A percentile compares a stretch with the other conserved stretches of the same genome.
Conservation (phyloP, 2,888 invertebrate species). For the Auanema freiburgensis region DNA sequence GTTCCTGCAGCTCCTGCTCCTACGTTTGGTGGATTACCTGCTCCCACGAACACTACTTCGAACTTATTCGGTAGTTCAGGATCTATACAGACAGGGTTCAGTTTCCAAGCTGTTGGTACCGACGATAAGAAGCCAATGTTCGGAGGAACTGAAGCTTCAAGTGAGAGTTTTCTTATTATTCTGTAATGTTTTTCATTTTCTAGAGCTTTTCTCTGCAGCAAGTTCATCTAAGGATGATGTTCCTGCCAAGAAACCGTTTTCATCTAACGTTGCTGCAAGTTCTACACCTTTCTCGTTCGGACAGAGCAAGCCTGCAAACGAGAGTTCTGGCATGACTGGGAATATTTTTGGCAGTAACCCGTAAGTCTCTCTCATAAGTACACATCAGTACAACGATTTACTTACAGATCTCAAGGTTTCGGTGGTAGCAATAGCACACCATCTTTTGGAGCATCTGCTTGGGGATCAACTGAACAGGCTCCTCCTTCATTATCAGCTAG, state of each 20-base stretch:
- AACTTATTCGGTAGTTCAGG: not conserved
- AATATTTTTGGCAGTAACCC: too few species aligned
- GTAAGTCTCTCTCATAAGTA: too few species aligned
- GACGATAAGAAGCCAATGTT: conserved; percentile 11
- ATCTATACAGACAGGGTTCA: not conserved
- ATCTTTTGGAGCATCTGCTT: conserved; percentile 9
- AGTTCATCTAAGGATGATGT: conserved; percentile 4
- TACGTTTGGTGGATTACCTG: not conserved
- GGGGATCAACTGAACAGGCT: not conserved
- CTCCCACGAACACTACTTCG: not conserved
- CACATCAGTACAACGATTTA: too few species aligned
- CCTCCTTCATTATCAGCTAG: conserved; percentile 11
- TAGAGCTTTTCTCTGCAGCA: not conserved
- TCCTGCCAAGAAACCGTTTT: not conserved
- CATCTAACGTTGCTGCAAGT: conserved; percentile 1
- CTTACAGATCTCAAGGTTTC: too few species aligned
- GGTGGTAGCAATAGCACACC: conserved; percentile 1
- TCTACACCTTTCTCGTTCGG: not conserved
- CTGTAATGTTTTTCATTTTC: too few species aligned
- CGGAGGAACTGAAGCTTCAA: not conserved
- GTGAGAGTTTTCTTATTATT: not conserved
- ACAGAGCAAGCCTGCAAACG: too few species aligned
- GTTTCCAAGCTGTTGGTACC: not conserved
- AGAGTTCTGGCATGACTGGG: too few species aligned
- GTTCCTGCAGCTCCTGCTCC: not conserved